A percentile compares a stretch with the other conserved stretches of the same genome.
Conservation (phyloP, 2,113 vertebrate species). For the Rhipidura dahli region DNA sequence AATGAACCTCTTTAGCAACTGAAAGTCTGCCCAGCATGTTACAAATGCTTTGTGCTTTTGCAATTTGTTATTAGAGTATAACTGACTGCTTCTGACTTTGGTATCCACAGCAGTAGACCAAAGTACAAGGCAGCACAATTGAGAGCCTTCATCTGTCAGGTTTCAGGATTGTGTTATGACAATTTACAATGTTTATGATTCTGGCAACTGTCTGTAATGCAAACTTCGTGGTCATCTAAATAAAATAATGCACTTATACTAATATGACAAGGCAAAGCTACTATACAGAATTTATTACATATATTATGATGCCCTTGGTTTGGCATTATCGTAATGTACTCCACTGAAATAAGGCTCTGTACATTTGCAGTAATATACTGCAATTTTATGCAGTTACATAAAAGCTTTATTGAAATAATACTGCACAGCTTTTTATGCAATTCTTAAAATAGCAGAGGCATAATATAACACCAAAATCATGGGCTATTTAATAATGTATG, state of each 20-base stretch:
- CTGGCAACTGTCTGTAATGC: slow-evolving; percentile 21
- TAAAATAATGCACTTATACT: slow-evolving; percentile 51
- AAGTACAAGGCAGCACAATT: background rate
- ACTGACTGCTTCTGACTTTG: background rate
- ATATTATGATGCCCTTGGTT: slow-evolving; percentile 30
- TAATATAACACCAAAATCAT: slow-evolving; percentile 12
- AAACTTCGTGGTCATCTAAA: slow-evolving; percentile 9
- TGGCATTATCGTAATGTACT: slow-evolving; percentile 44
- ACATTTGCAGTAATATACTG: slow-evolving; percentile 30
- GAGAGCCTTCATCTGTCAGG: slow-evolving; percentile 11
- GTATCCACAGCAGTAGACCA: background rate
- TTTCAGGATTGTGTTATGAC: slow-evolving; percentile 15
- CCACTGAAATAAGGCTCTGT: slow-evolving; percentile 9
- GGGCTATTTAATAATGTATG: slow-evolving; percentile 29
- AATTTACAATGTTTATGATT: slow-evolving; percentile 40
- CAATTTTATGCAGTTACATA: slow-evolving; percentile 43
- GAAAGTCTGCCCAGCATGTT: background rate
- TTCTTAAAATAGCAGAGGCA: slow-evolving; percentile 41
- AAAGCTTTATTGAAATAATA: slow-evolving; percentile 42
- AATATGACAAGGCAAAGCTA: slow-evolving; percentile 47
- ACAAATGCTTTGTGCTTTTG: background rate
- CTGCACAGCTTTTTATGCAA: background rate
- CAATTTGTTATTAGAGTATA: background rate
- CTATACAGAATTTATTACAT: slow-evolving; percentile 5
- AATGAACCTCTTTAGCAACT: background rate